Evolutionary conservation across 1,140 invertebrate genomes (phyloP), one percentile per base, ranked within the genome.

Genomic region (Zaprionus vittiger): DNA sequence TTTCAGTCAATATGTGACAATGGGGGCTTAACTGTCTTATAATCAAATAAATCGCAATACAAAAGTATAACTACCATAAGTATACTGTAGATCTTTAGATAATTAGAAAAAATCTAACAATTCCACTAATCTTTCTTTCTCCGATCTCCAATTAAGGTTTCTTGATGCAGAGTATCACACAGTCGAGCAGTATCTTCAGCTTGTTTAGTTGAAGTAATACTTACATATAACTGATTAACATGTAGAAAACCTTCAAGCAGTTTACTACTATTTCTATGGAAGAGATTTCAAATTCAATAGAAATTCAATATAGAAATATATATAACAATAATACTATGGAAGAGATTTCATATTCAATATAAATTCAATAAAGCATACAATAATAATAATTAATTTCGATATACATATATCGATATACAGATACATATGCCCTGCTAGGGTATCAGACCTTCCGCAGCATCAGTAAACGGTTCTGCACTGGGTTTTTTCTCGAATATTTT

Each of bases 141-240:
- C 2, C 0, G 0, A 34, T 3, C 31, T 34, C 9, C 9, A 9
- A 11, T 34, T 11, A 11, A 11, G 9, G 2, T 11, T 34, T 34
- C 9, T 34, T 34, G 0, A 11, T 11, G 31, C 38, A 41, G 38
- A 5, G 38, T 41, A 41, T 41, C 38, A 41, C 15, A 6, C 2
- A 41, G 38, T 41, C 38, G 15, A n/a, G 15, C 14, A 7, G 38
- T 15, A 6, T 1, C 15, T n/a, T 7, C 2, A 6, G 4, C 37
- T 38, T 38, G 7, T 44, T 44, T 47, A 47, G 41, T 47, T 47
- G n/a, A 7, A 47, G n/a, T 47, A 47, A 47, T 47, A 47, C n/a
- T 41, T 41, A n/a, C 38, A 41, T 17, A 17, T 17, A 47, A 17
- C 41, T 17, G n/a, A 47, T 47, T 47, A 17, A 47, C n/a, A 47